Percentiles rank a stretch among this genome's conserved stretches.
phyloP scores from a whole-genome alignment of 2,888 invertebrate genomes.

The Pachycephus smyrnensis region DNA sequence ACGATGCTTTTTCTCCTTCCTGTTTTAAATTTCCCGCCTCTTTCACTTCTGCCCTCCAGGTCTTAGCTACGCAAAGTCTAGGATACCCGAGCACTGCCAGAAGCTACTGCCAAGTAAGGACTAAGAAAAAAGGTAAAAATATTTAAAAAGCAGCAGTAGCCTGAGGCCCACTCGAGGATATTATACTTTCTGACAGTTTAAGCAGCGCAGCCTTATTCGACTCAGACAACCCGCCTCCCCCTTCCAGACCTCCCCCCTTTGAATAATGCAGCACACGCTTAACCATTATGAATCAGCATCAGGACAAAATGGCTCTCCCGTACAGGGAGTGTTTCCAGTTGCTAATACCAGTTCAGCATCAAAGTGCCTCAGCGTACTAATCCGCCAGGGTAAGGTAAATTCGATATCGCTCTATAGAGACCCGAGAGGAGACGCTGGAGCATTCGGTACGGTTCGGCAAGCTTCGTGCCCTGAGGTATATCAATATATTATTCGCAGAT shows the following conservation, averaged over 20 bases:
- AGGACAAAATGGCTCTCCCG: conserved; percentile 33
- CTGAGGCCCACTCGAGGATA: conserved; percentile 17
- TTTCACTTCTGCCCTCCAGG: neutral
- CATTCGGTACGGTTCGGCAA: neutral
- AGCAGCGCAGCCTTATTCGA: conserved; percentile 36
- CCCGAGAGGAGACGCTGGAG: neutral
- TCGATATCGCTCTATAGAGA: neutral
- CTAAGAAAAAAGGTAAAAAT: neutral
- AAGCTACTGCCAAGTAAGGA: neutral
- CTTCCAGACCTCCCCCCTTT: conserved; percentile 14
- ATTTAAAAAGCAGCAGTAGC: conserved; percentile 2
- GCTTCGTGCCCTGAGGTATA: neutral
- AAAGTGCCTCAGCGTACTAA: neutral
- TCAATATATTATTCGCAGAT: neutral
- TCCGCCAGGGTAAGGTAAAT: neutral
- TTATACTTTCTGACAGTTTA: conserved; percentile 29
- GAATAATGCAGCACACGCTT: conserved; percentile 48
- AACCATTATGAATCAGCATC: conserved; percentile 48
- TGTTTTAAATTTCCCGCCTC: neutral
- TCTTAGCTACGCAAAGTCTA: neutral
- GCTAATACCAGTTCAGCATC: neutral
- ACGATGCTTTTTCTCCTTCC: neutral
- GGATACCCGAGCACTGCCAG: no score
- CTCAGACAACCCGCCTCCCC: conserved; percentile 3
- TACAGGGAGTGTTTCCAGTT: neutral